These are phyloP conservation scores for Drosophila gunungcola DNA, from an alignment of 1,140 invertebrate species.

Conservation along the genomic window DNA sequence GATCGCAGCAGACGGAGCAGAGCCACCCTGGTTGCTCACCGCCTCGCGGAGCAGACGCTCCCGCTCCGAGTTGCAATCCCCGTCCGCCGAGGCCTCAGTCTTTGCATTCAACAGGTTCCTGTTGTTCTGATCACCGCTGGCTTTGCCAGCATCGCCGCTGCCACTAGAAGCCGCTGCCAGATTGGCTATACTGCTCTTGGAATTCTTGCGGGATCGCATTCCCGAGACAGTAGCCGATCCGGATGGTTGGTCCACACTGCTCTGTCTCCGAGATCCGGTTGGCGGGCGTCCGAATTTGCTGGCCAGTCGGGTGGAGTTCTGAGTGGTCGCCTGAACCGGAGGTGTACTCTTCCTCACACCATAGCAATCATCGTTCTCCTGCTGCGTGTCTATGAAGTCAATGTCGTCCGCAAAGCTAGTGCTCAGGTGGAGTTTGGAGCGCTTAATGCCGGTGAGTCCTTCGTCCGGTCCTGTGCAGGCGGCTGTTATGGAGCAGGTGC, in stretches of 20 bases:
- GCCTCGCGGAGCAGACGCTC: conserved; percentile 77
- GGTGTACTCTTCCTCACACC: conserved; percentile 83
- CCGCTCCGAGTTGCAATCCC: conserved; percentile 48
- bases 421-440: conserved; percentile 88
- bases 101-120: conserved; percentile 77
- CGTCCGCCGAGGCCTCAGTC: conserved; percentile 51
- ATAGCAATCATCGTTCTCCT: conserved; percentile 86
- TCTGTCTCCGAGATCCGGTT: conserved; percentile 46
- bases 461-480: conserved; percentile 91
- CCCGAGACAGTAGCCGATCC: conserved; percentile 33
- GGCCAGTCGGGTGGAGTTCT: conserved; percentile 53
- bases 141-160: conserved; percentile 31
- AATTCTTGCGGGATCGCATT: conserved; percentile 81
- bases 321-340: conserved; percentile 10
- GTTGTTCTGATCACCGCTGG: conserved; percentile 79
- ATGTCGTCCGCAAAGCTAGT: conserved; percentile 88
- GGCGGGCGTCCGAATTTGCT: conserved; percentile 61
- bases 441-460: conserved; percentile 90
- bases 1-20: conserved; percentile 78
- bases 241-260: conserved; percentile 59
- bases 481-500: conserved; percentile 86
- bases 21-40: conserved; percentile 68
- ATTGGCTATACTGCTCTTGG: conserved; percentile 68
- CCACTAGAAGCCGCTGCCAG: conserved; percentile 13
- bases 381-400: conserved; percentile 90